Conservation (phyloP, 1,140 invertebrate species). For the Palaemon carinicauda region DNA sequence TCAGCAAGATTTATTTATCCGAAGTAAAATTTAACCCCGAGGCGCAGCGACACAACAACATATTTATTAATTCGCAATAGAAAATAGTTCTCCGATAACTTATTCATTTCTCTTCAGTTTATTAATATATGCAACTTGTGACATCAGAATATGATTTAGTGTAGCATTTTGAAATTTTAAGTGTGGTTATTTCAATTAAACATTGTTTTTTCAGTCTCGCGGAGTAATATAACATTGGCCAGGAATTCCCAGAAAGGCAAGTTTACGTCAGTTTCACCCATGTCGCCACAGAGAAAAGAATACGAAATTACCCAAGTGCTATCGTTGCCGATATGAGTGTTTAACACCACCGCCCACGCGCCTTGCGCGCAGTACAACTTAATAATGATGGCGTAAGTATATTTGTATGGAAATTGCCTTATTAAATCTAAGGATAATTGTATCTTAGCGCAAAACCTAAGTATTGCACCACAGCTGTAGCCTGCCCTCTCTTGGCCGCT, state of each 20-base stretch:
- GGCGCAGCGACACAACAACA: constrained; percentile 15
- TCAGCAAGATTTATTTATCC: neutral
- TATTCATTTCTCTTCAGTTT: neutral
- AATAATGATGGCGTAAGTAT: constrained; percentile 58
- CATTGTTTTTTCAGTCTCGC: neutral
- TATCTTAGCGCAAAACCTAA: too few species aligned
- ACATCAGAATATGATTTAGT: neutral
- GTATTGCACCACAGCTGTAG: too few species aligned
- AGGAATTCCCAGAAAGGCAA: neutral
- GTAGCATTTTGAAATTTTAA: neutral
- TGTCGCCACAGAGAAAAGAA: constrained; percentile 35
- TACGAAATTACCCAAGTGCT: neutral
- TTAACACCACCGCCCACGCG: constrained; percentile 41
- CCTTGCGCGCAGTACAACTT: constrained; percentile 52
- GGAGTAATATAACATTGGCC: neutral
- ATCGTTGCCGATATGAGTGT: constrained; percentile 51
- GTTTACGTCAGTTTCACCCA: constrained; percentile 41
- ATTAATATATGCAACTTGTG: neutral
- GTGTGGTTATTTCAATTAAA: neutral
- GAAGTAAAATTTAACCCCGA: constrained; percentile 40
- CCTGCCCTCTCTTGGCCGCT: too few species aligned
- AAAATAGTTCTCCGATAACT: constrained; percentile 11
- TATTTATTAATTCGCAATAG: neutral
- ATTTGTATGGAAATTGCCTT: neutral
- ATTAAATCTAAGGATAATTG: too few species aligned